Evolutionary conservation across 2,113 vertebrate genomes (phyloP).

Genomic region (Sinocyclocheilus maitianheensis): DNA sequence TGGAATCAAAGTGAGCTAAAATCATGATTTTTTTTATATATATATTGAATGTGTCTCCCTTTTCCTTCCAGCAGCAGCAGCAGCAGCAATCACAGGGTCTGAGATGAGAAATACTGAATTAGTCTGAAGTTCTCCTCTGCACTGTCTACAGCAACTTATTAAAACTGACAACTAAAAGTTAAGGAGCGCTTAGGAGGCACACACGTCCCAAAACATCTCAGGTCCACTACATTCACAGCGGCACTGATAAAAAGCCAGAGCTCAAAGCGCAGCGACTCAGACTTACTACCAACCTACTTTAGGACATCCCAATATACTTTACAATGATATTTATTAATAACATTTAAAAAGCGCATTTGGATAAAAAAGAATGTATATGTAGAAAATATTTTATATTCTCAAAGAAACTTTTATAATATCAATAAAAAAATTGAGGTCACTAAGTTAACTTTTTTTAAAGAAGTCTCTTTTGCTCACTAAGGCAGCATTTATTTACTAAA

Average conservation of each 20-base stretch:
- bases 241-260: too few species aligned
- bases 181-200: conserved; percentile 42
- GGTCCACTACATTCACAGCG: conserved; percentile 18
- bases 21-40: background rate
- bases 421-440: too few species aligned
- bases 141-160: background rate
- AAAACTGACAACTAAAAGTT: conserved; percentile 45
- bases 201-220: background rate
- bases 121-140: background rate
- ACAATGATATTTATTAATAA: background rate
- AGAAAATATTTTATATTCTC: background rate
- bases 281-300: background rate
- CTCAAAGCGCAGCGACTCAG: too few species aligned
- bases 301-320: background rate
- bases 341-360: background rate
- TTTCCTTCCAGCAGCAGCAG: background rate
- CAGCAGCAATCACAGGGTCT: background rate
- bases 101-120: background rate
- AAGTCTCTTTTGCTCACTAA: background rate
- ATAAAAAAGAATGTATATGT: background rate
- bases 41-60: background rate
- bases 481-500: too few species aligned
- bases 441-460: too few species aligned
- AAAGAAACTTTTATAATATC: background rate
- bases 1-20: background rate